Percentiles rank a stretch among this genome's conserved stretches.
phyloP scores from a whole-genome alignment of 92 coral and sea anemone species.

The Parazoanthus swiftii region DNA sequence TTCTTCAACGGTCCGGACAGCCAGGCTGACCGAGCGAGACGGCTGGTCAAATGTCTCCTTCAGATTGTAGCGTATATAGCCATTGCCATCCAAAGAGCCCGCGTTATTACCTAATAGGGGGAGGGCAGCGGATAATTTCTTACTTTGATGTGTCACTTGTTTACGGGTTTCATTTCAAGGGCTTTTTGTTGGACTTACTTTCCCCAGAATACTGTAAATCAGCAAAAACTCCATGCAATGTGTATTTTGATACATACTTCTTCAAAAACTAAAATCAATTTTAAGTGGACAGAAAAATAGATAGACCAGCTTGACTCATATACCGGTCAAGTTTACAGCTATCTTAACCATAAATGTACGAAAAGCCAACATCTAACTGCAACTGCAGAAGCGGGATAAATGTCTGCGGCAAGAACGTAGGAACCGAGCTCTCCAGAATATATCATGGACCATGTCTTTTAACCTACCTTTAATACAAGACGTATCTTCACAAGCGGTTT shows the following conservation, averaged over 20 bases:
- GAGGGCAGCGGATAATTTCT: not conserved
- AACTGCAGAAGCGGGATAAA: too few relatives aligned
- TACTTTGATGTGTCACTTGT: not conserved
- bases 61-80: conserved; percentile 81
- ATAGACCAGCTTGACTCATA: too few relatives aligned
- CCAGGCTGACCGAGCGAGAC: conserved; percentile 90
- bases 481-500: conserved; percentile 76
- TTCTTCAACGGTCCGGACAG: conserved; percentile 85
- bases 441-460: not conserved
- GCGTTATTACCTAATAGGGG: conserved; percentile 61
- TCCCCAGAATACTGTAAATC: not conserved
- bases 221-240: not conserved
- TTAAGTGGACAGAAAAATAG: too few relatives aligned
- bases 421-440: not conserved
- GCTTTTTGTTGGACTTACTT: not conserved
- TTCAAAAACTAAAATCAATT: too few relatives aligned
- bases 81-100: conserved; percentile 71
- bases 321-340: too few relatives aligned
- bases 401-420: too few relatives aligned
- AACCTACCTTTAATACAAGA: conserved; percentile 76
- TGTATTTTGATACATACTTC: too few relatives aligned
- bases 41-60: conserved; percentile 80
- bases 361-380: not conserved
- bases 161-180: not conserved
- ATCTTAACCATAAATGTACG: not conserved